These are phyloP conservation scores for Cyphomyrus discorhynchus DNA, from an alignment of 2,113 vertebrate genomes.

Conservation along the genomic window DNA sequence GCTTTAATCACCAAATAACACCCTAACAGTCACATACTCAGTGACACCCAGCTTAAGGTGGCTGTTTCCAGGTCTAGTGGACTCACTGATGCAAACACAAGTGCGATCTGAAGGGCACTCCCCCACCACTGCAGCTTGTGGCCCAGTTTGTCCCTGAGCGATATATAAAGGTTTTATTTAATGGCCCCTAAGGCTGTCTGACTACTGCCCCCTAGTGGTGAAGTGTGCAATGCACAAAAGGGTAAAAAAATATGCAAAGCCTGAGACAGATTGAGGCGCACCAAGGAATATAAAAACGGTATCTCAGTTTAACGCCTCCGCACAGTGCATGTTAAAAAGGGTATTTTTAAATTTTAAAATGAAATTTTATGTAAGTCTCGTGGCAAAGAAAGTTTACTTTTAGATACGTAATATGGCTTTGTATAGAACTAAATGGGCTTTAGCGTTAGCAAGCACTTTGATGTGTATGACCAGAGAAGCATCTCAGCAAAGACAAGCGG, in stretches of 20 bases:
- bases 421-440: background rate
- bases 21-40: background rate
- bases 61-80: background rate
- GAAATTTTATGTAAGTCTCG: background rate
- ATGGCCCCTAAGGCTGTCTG: background rate
- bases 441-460: background rate
- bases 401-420: background rate
- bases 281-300: constrained; percentile 3
- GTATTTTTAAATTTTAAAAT: background rate
- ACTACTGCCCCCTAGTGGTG: constrained; percentile 21
- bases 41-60: background rate
- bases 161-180: background rate
- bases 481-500: background rate
- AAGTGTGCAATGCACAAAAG: background rate
- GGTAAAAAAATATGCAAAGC: background rate
- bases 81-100: background rate
- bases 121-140: background rate
- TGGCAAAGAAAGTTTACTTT: constrained; percentile 6
- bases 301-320: constrained; percentile 1
- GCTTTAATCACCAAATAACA: background rate
- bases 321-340: constrained; percentile 3
- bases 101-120: background rate
- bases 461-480: background rate
- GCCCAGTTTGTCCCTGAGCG: background rate
- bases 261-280: background rate